phyloP scores from a whole-genome alignment of 2,888 invertebrate species.

The Cosmopolites sordidus region DNA sequence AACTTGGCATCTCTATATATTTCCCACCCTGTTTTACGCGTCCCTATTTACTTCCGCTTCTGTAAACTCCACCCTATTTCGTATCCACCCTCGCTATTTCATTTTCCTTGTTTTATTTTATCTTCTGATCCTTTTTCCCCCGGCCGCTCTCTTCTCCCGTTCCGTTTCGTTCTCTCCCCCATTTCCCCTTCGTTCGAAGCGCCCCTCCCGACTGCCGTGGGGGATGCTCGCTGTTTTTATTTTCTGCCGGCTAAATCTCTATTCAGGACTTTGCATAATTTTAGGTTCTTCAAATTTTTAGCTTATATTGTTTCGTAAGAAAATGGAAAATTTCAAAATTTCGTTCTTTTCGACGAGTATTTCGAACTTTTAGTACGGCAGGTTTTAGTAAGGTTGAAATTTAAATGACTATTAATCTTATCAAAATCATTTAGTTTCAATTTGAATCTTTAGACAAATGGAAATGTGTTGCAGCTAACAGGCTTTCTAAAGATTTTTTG shows the following conservation, averaged over 20 bases:
- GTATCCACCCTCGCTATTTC: conserved; percentile 52
- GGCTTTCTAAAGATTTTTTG: no score
- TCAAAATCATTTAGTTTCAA: no score
- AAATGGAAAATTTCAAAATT: not conserved
- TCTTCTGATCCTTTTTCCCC: conserved; percentile 46
- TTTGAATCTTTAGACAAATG: no score
- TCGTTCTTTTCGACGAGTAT: not conserved
- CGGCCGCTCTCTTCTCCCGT: conserved; percentile 44
- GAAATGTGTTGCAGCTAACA: no score
- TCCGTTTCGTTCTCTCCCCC: conserved; percentile 34
- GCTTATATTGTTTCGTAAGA: conserved; percentile 21
- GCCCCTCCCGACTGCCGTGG: conserved; percentile 7
- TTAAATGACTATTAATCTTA: no score
- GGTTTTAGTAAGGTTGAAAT: no score
- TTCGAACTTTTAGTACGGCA: no score
- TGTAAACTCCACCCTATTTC: conserved; percentile 50
- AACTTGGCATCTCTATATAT: conserved; percentile 43
- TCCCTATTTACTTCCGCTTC: conserved; percentile 58
- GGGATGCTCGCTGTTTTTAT: conserved; percentile 37
- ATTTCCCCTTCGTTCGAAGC: not conserved
- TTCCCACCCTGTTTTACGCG: conserved; percentile 45
- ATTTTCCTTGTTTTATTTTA: conserved; percentile 51
- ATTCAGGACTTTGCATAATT: conserved; percentile 48
- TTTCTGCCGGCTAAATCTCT: conserved; percentile 43
- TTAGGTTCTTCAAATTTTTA: conserved; percentile 35